Conservation (phyloP, 2,113 vertebrate genomes). For the Myocastor coypus region DNA sequence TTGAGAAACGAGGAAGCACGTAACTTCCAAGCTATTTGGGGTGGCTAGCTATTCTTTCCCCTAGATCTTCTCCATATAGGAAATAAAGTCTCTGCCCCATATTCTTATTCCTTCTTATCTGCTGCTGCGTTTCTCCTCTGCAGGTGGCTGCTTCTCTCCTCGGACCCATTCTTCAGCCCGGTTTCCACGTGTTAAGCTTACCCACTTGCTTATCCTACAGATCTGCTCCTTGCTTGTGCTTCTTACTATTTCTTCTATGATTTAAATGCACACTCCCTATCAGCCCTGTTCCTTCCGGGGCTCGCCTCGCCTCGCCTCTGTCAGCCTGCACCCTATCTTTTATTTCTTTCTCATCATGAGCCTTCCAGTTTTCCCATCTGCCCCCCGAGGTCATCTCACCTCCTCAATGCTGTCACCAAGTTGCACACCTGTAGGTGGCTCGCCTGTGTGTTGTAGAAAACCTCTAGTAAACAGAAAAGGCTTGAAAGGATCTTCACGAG, state of each 20-base stretch:
- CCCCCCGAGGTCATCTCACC: not conserved
- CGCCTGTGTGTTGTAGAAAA: slow-evolving; percentile 22
- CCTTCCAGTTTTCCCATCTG: not conserved
- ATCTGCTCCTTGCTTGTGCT: not conserved
- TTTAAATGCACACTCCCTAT: not conserved
- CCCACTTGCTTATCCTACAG: not conserved
- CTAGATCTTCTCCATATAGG: slow-evolving; percentile 28
- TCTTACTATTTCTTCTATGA: not conserved
- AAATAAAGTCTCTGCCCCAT: not conserved
- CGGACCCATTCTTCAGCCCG: slow-evolving; percentile 56
- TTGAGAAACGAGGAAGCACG: not conserved
- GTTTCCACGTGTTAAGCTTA: slow-evolving; percentile 61
- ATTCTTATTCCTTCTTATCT: slow-evolving; percentile 53
- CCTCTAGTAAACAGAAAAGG: not conserved
- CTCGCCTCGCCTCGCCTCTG: not conserved
- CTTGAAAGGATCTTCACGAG: not conserved
- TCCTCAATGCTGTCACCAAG: slow-evolving; percentile 13
- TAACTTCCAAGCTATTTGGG: slow-evolving; percentile 41
- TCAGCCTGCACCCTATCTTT: not conserved
- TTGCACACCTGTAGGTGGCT: not conserved
- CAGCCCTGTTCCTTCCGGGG: slow-evolving; percentile 38
- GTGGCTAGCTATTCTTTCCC: not conserved
- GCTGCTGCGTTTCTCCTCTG: slow-evolving; percentile 39
- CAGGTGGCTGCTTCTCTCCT: not conserved
- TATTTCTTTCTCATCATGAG: slow-evolving; percentile 5